Evolutionary conservation across 2,888 invertebrate species (phyloP).

Genomic region (Leptinotarsa peninsularis): DNA sequence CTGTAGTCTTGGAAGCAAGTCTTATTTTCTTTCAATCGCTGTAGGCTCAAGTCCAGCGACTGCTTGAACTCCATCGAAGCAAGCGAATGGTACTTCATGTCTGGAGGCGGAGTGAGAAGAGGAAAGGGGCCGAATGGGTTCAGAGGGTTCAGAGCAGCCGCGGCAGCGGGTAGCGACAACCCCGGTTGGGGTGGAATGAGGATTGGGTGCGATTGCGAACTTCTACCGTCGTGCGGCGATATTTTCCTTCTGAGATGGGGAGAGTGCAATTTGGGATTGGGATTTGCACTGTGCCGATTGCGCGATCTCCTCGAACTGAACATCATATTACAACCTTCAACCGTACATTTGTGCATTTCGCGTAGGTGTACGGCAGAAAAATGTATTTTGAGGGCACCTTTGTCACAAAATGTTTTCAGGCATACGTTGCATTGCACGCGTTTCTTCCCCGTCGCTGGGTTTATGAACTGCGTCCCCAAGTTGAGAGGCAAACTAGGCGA

Average conservation of each 20-base stretch:
- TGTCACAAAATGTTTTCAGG: conserved; percentile 99
- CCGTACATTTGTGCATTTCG: conserved; percentile 99
- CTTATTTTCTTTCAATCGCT: conserved; percentile 67
- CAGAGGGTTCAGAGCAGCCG: conserved; percentile 76
- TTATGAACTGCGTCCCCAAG: conserved; percentile 89
- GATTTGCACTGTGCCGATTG: conserved; percentile 97
- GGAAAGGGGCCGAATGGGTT: conserved; percentile 85
- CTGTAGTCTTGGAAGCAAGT: conserved; percentile 56
- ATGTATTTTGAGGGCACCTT: conserved; percentile 98
- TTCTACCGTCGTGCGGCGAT: conserved; percentile 92
- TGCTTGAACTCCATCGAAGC: conserved; percentile 76
- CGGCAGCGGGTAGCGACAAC: conserved; percentile 70
- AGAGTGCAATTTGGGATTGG: conserved; percentile 97
- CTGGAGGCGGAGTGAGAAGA: conserved; percentile 77
- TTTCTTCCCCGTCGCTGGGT: conserved; percentile 94
- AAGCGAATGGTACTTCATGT: conserved; percentile 73
- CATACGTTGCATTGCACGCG: conserved; percentile 98
- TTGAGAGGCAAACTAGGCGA: conserved; percentile 82
- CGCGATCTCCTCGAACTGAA: conserved; percentile 96
- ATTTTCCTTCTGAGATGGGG: conserved; percentile 94
- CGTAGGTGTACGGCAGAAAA: conserved; percentile 98
- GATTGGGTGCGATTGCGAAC: conserved; percentile 86
- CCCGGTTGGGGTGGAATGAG: conserved; percentile 81
- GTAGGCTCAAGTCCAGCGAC: conserved; percentile 71
- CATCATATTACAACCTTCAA: conserved; percentile 99